Evolutionary conservation across 2,113 vertebrate genomes (phyloP), one percentile per base, ranked within the genome.

Genomic region (Pleuronectes platessa): DNA sequence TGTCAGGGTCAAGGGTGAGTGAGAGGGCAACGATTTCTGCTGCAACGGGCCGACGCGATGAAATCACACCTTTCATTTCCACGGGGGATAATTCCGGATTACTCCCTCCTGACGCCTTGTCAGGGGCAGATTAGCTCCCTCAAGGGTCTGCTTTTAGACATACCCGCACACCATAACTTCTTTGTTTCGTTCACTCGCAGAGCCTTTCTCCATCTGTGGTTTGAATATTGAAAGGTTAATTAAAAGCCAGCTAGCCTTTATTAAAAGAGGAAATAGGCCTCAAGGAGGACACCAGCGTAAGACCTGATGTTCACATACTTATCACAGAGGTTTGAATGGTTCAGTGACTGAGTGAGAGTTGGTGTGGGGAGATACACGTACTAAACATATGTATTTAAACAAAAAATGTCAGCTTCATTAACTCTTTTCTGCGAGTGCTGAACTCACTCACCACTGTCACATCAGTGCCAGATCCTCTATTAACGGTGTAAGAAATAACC

Each of bases 71-170:
- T 70, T 81, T 63, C 65, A 80, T 74, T 84, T 66, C 75, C 61
- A 74, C 58, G 51, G 35, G 67, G 81, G 56, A 61, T 76, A 2
- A 84, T 64, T 70, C 45, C 68, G 55, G 68, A 67, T 73, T 70
- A 26, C 35, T 70, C 26, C 35, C 62, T 64, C 12, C 58, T 58
- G 67, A 61, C 7, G 8, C 61, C 81, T 76, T 76, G 67, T 74
- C 77, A 75, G 71, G 54, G 70, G 37, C 6, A n/a, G 73, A 85
- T 76, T 83, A 85, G 56, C 53, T 47, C 42, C 54, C 77, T 66
- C 13, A 4, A 53, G 62, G 73, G 62, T 23, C 31, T 40, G 69
- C 81, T 68, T 74, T 81, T 42, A 64, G 45, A 15, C 27, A 51
- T 59, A 63, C 21, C 6, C 49, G 55, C n/a, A 51, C 27, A 6